Conservation (phyloP, 2,797 vertebrate species). For the Rhinoraja longicauda region DNA sequence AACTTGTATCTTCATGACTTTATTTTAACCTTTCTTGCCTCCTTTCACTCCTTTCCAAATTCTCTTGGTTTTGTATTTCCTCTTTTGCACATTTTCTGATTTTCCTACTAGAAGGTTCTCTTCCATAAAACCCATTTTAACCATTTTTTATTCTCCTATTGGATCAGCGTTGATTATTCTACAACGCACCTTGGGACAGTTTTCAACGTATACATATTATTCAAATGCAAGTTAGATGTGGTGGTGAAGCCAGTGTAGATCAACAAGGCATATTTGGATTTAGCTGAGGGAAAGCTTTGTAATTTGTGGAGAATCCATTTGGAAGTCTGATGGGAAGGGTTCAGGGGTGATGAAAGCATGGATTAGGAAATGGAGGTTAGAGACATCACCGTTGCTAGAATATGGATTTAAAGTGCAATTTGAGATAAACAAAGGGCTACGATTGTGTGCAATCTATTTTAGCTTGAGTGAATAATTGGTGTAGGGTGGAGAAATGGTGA, state of each 20-base stretch:
- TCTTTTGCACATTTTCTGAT: too few relatives aligned
- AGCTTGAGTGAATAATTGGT: not conserved
- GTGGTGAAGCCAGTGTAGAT: not conserved
- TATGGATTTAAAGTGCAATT: not conserved
- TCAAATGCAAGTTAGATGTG: not conserved
- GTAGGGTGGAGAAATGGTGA: not conserved
- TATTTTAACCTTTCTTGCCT: too few relatives aligned
- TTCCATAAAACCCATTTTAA: not conserved
- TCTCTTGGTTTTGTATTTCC: too few relatives aligned
- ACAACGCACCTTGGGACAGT: not conserved
- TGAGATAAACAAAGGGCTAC: not conserved
- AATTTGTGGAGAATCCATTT: too few relatives aligned
- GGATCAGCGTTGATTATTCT: not conserved
- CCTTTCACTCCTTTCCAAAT: too few relatives aligned
- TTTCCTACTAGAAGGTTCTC: not conserved
- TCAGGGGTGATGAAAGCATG: not conserved
- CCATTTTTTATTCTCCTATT: not conserved
- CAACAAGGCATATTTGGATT: not conserved
- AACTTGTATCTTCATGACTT: too few relatives aligned
- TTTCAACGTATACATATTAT: not conserved
- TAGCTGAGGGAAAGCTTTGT: not conserved
- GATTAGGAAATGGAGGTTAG: not conserved
- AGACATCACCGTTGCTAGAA: not conserved
- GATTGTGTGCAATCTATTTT: too few relatives aligned
- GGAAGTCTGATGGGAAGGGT: not conserved